Evolutionary conservation across 2,113 vertebrate genomes (phyloP).

Genomic region (Eublepharis macularius): DNA sequence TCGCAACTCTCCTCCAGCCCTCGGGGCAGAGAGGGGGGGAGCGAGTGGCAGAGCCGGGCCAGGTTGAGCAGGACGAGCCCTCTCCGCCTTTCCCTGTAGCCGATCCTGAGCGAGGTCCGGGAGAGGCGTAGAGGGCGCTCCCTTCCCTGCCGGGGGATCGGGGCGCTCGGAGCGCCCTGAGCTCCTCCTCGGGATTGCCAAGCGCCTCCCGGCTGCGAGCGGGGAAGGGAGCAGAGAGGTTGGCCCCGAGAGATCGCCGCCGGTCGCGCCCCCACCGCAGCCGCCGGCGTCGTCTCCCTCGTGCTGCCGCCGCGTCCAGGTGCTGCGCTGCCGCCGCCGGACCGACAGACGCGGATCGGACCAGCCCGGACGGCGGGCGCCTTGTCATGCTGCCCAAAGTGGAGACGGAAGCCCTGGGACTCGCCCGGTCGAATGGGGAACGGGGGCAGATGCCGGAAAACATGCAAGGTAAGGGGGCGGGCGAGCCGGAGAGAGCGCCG

Average conservation of each 20-base stretch:
- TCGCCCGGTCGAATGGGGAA: conserved; percentile 94
- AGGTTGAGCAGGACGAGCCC: neutral
- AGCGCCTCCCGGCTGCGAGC: neutral
- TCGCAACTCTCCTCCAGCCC: neutral
- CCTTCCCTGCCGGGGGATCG: conserved; percentile 36
- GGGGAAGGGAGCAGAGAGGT: conserved; percentile 1
- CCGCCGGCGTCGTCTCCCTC: neutral
- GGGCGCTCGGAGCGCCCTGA: conserved; percentile 28
- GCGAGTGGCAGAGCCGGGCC: too few relatives aligned
- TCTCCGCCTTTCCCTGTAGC: neutral
- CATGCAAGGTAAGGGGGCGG: conserved; percentile 91
- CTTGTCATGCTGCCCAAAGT: conserved; percentile 97
- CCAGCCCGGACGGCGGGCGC: conserved; percentile 80
- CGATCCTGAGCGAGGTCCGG: conserved; percentile 38
- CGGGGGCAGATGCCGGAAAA: conserved; percentile 94
- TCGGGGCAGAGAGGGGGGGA: neutral
- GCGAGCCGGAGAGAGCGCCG: too few relatives aligned
- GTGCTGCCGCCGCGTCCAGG: conserved; percentile 72
- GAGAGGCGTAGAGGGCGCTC: conserved; percentile 32
- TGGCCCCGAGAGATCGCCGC: conserved; percentile 28
- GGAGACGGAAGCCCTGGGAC: conserved; percentile 93
- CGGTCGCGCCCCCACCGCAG: conserved; percentile 14
- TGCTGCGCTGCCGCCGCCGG: conserved; percentile 81
- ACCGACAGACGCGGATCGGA: conserved; percentile 59
- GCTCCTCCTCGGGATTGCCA: neutral